Percentiles rank a stretch among this genome's conserved stretches.
Evolutionary conservation across 2,888 invertebrate genomes (phyloP).

Genomic region (Entomobrya proxima): DNA sequence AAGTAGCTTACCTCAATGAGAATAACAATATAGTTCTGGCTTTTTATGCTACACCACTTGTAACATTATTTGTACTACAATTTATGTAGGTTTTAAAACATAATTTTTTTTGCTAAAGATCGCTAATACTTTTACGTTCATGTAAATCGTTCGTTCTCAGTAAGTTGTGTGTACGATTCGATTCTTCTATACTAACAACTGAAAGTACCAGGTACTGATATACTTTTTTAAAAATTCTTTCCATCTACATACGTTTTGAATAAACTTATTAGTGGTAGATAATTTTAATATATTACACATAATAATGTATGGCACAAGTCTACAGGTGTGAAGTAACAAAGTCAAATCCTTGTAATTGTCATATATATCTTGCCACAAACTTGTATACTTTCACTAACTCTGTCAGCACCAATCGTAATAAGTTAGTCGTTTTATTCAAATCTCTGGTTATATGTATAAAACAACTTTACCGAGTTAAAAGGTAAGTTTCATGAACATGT

Average conservation of each 20-base stretch:
- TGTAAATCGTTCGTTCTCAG: slow-evolving; percentile 23
- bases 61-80: slow-evolving; percentile 53
- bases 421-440: not conserved
- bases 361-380: not conserved
- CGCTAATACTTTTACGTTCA: not conserved
- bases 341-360: not conserved
- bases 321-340: too few species aligned
- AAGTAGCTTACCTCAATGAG: not conserved
- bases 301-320: not conserved
- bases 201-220: slow-evolving; percentile 50
- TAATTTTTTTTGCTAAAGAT: not conserved
- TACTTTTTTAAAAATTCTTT: not conserved
- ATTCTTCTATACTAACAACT: not conserved
- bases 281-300: too few species aligned
- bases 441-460: slow-evolving; percentile 6
- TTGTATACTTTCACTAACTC: not conserved
- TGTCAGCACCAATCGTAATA: not conserved
- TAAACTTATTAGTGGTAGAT: not conserved
- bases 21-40: not conserved
- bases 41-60: slow-evolving; percentile 15
- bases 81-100: slow-evolving; percentile 30
- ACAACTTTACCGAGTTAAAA: not conserved
- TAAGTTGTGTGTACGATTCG: slow-evolving; percentile 1
- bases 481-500: too few species aligned
- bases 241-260: not conserved